A percentile compares a stretch with the other conserved stretches of the same genome.
phyloP scores from a whole-genome alignment of 2,888 invertebrate genomes.

The Orgyia antiqua region DNA sequence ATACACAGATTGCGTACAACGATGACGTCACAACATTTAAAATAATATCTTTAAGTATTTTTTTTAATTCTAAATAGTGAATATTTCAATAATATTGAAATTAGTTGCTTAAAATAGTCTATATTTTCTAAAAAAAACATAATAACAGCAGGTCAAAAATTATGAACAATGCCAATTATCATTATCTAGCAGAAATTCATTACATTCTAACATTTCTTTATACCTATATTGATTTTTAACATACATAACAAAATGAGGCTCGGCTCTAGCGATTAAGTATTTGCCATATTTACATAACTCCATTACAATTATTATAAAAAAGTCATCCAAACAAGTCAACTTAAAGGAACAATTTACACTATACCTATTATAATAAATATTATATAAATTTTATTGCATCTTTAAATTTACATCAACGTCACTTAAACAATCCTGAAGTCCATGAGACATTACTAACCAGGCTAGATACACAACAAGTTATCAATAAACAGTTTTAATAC shows the following conservation, averaged over 20 bases:
- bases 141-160: no score
- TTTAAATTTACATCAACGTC: constrained; percentile 4
- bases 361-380: constrained; percentile 12
- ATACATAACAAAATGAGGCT: constrained; percentile 3
- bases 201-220: constrained; percentile 4
- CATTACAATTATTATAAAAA: constrained; percentile 9
- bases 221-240: no score
- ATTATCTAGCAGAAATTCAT: constrained; percentile 9
- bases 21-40: no score
- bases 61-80: no score
- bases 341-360: constrained; percentile 19
- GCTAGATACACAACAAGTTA: background rate
- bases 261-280: constrained; percentile 4
- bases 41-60: no score
- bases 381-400: constrained; percentile 26
- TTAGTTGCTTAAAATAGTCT: no score
- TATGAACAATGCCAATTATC: no score
- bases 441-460: background rate
- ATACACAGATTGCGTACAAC: no score
- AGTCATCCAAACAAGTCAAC: constrained; percentile 14
- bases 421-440: background rate
- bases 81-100: no score
- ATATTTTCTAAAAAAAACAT: no score
- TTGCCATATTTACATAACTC: background rate
- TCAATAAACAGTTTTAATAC: background rate